A percentile compares a stretch with the other conserved stretches of the same genome.
Evolutionary conservation across 2,888 invertebrate species (phyloP).

Genomic region (Pherbina coryleti): DNA sequence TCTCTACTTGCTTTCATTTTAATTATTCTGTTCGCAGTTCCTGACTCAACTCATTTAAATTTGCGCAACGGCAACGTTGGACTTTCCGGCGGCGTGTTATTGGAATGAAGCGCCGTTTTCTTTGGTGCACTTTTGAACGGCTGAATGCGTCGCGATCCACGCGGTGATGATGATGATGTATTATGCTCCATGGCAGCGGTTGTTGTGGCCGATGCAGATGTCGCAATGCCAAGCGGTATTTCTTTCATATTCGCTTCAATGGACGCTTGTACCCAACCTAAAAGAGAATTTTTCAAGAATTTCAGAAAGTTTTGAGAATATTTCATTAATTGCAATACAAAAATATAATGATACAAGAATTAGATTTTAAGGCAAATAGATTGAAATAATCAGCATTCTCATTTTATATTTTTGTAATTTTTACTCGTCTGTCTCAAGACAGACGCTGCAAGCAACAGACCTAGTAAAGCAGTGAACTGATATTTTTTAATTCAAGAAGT

Average conservation of each 20-base stretch:
- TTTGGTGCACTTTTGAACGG: constrained; percentile 65
- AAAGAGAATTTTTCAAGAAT: neutral
- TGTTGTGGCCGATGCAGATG: constrained; percentile 62
- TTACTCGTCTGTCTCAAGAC: no score
- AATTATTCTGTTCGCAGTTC: neutral
- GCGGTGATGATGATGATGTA: constrained; percentile 63
- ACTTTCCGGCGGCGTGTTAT: constrained; percentile 63
- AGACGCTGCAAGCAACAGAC: no score
- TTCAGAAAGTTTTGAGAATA: neutral
- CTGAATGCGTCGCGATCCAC: constrained; percentile 63
- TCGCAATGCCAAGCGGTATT: constrained; percentile 56
- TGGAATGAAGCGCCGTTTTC: constrained; percentile 58
- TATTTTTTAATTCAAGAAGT: no score
- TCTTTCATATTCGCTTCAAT: constrained; percentile 61
- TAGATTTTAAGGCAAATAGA: no score
- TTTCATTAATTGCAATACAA: no score
- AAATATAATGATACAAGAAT: no score
- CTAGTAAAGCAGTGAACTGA: no score
- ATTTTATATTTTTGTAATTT: no score
- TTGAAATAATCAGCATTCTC: no score
- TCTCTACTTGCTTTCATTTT: constrained; percentile 7
- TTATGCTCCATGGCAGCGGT: constrained; percentile 64
- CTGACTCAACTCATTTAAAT: constrained; percentile 61
- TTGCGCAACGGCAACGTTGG: constrained; percentile 67
- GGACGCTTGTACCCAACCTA: constrained; percentile 68